These are phyloP conservation scores for Clarias magur DNA, from an alignment of 2,113 vertebrate species.

Conservation along the genomic window DNA sequence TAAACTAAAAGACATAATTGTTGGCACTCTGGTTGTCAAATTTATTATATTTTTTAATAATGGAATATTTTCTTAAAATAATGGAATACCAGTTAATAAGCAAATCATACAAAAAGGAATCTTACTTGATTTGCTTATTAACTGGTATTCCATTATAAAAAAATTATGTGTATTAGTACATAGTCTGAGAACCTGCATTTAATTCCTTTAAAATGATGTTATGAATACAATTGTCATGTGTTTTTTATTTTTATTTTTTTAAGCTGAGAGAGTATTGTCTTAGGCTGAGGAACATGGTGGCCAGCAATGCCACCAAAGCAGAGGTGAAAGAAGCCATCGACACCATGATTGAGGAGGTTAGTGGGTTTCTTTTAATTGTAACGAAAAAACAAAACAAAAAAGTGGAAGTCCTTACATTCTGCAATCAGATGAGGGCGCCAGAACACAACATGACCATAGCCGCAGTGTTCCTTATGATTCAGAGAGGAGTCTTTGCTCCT, in stretches of 20 bases:
- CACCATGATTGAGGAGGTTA: constrained; percentile 96
- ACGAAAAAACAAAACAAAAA: not conserved
- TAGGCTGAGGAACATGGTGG: constrained; percentile 88
- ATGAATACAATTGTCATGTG: not conserved
- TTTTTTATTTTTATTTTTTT: constrained; percentile 37
- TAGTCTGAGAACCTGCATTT: not conserved
- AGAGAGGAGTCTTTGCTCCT: not conserved
- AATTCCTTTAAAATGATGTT: not conserved
- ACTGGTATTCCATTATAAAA: not conserved
- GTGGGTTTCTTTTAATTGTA: constrained; percentile 12
- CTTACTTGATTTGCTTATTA: not conserved
- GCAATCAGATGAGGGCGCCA: constrained; percentile 66
- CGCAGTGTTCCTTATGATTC: not conserved
- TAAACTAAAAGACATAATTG: not conserved
- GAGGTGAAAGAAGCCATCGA: constrained; percentile 83
- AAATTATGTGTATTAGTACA: not conserved
- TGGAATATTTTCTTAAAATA: not conserved
- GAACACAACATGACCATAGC: constrained; percentile 29
- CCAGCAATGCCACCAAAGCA: constrained; percentile 77
- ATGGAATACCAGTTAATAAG: not conserved
- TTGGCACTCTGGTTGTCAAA: not conserved
- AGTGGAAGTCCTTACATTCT: constrained; percentile 8
- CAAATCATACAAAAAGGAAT: not conserved
- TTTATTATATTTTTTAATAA: not conserved
- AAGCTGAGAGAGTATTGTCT: constrained; percentile 96